Evolutionary conservation across 2,888 invertebrate genomes (phyloP).

Genomic region (Pandemis cinnamomeana): DNA sequence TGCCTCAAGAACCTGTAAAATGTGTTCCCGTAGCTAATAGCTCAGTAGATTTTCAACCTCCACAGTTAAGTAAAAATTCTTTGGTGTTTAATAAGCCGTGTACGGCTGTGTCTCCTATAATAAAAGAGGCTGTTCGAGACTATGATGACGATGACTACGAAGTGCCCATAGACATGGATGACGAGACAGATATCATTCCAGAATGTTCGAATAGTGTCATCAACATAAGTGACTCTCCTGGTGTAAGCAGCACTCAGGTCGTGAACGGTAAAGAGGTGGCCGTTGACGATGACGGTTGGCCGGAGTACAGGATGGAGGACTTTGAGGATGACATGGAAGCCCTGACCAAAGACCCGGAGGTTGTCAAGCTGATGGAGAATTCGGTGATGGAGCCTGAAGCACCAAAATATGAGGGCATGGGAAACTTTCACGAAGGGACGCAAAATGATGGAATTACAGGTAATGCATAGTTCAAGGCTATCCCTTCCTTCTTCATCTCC

Average conservation of each 20-base stretch:
- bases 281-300: constrained; percentile 85
- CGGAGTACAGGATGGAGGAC: constrained; percentile 78
- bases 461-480: constrained; percentile 45
- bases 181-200: constrained; percentile 58
- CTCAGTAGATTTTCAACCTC: constrained; percentile 75
- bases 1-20: constrained; percentile 56
- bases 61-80: constrained; percentile 62
- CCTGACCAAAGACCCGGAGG: constrained; percentile 49
- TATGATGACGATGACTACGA: constrained; percentile 55
- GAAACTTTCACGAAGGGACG: constrained; percentile 84
- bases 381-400: constrained; percentile 51
- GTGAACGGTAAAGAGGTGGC: constrained; percentile 58
- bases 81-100: constrained; percentile 58
- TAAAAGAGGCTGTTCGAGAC: constrained; percentile 49
- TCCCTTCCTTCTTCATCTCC: too few species aligned
- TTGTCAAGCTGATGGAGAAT: constrained; percentile 64
- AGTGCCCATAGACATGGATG: constrained; percentile 63
- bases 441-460: constrained; percentile 88
- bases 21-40: constrained; percentile 61
- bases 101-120: constrained; percentile 56
- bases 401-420: constrained; percentile 76
- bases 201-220: constrained; percentile 54
- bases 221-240: constrained; percentile 63
- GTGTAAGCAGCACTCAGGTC: constrained; percentile 53
- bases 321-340: constrained; percentile 68